Base-by-base conservation (phyloP, 2,797 vertebrate genomes). In the Muscicapa striata region DNA sequence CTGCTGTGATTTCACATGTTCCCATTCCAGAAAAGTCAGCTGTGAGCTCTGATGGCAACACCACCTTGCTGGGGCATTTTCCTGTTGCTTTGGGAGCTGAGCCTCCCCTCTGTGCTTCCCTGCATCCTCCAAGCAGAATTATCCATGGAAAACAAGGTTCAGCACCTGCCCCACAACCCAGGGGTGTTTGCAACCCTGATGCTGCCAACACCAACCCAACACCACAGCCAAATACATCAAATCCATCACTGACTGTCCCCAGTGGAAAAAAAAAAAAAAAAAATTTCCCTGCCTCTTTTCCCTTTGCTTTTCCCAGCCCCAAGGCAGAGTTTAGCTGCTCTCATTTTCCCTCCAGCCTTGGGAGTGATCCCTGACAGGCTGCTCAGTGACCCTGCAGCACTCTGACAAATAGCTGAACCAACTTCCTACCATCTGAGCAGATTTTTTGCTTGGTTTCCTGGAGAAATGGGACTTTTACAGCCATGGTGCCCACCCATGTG, bases 361-460 rank as follows among this genome's bases (percentile, higher is more conserved):
- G 38, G 38, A 70, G 30, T 6, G 10, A 75, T 15, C 81, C 58
- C 11, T 11, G 68, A 30, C 62, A 77, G 46, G 82, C 73, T 77
- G 72, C 79, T 78, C 76, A 41, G 2, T 13, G 48, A 64, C 83
- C 76, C 30, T 73, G 87, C 58, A 72, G 66, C 51, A 4, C 13
- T 68, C 16, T 89, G 91, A 87, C 66, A 80, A 78, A 85, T 1
- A 43, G 75, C 5, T 75, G 52, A 74, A 32, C 52, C 57, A 73
- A 38, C 62, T 5, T 9, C 32, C 70, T 17, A 32, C 70, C 77
- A 59, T 59, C 83, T 52, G 59, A 58, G 88, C 73, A 90, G 88
- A 75, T 72, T 83, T 93, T 93, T 88, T 90, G 94, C 91, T 91
- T 63, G 48, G 72, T 91, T 95, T 96, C 93, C 82, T 54, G 34